Evolutionary conservation across 1,140 invertebrate species (phyloP), one percentile per base, ranked within the genome.

Genomic region (Epicauta chinensis): DNA sequence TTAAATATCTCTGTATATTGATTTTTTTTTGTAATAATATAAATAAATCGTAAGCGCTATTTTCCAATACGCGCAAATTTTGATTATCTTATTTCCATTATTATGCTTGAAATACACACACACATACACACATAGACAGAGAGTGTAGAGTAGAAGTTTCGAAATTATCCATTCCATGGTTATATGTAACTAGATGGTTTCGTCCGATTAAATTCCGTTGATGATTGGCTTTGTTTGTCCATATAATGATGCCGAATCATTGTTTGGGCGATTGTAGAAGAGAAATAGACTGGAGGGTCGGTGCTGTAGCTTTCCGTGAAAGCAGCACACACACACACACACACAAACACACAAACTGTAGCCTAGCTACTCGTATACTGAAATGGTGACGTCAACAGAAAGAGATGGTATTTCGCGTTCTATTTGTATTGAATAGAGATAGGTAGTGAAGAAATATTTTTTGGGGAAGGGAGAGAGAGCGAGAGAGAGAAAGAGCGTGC

Each of bases 161-260:
- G 68, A 71, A 71, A 71, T 71, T 71, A 71, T 71, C 68, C 68
- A 70, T 70, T 71, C 68, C 67, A 71, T 66, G 67, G 68, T 67
- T 69, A 70, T 70, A 68, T 69, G 68, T 71, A 71, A 71, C 68
- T 71, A 71, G 67, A 55, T 45, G 41, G 60, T 58, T 38, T 38
- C 51, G 43, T 38, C 63, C 39, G 51, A 47, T 44, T 31, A n/a
- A n/a, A n/a, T n/a, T n/a, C n/a, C n/a, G n/a, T n/a, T n/a, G n/a
- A n/a, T 45, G 39, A 37, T 52, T 54, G 16, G 58, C 67, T 70
- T 69, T 69, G 68, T 70, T 68, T 61, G 4, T 51, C 50, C 54
- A 54, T 40, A 13, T 45, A 56, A 38, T 47, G 46, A 46, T 46
- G 40, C 6, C 5, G 44, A 60, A 12, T 43, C 55, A 40, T 37